Conservation (phyloP, 2,888 invertebrate species). For the Thysanoteuthis rhombus region DNA sequence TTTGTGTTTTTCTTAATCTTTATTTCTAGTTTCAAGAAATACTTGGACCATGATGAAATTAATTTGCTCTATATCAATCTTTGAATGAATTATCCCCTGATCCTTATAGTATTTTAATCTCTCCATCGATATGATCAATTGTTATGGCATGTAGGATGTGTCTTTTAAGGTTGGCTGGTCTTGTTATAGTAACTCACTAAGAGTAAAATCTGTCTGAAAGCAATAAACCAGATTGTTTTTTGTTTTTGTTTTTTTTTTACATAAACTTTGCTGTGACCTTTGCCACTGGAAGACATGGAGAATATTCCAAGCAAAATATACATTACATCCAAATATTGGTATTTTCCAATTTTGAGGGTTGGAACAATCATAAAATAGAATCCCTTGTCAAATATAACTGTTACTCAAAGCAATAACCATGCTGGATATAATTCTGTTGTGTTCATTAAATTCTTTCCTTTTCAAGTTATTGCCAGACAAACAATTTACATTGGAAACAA, state of each 20-base stretch:
- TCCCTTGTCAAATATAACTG: too few relatives aligned
- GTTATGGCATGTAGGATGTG: not conserved
- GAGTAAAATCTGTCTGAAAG: not conserved
- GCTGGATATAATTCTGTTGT: too few relatives aligned
- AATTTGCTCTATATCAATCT: not conserved
- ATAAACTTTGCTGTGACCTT: not conserved
- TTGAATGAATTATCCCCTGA: not conserved
- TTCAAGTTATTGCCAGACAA: too few relatives aligned
- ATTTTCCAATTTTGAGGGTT: too few relatives aligned
- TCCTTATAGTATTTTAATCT: not conserved
- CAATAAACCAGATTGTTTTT: not conserved
- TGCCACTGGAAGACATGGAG: not conserved
- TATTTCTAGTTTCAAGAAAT: not conserved
- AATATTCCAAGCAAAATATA: not conserved
- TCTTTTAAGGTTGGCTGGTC: not conserved
- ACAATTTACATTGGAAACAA: too few relatives aligned
- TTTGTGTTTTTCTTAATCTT: not conserved
- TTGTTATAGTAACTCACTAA: not conserved
- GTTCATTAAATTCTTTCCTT: too few relatives aligned
- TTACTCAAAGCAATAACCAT: too few relatives aligned
- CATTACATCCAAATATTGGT: too few relatives aligned
- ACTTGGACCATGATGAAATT: not conserved
- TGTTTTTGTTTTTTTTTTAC: not conserved
- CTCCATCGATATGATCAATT: too few relatives aligned
- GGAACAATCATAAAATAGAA: too few relatives aligned